Evolutionary conservation across 2,113 vertebrate genomes (phyloP), one percentile per base, ranked within the genome.

Genomic region (Peucedramus taeniatus): DNA sequence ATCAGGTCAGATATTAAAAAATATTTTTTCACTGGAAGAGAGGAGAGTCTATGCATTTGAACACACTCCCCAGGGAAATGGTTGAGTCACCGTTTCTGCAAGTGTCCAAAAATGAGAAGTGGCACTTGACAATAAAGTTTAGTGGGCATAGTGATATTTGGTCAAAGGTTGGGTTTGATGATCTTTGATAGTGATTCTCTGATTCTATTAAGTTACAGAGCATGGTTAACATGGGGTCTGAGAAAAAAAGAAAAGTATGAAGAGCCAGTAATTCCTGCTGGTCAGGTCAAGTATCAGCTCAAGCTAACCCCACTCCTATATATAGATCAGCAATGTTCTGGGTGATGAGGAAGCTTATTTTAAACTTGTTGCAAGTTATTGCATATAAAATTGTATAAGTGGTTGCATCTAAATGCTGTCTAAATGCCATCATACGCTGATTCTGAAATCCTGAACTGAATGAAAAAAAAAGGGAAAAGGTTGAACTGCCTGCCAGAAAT

Each of bases 401-500:
- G 31, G 3, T 33, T 69, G 10, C 54, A 42, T 65, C 33, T 40
- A 77, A 72, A 54, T 56, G 23, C 23, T 8, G 26, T 10, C 6
- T 39, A 49, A 61, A 33, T 40, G 10, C 30, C n/a, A 13, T 42
- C 37, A 60, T 50, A 23, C 15, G 45, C 39, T 87, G 21, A 74
- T 64, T 50, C 16, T 45, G 50, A 74, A 64, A 69, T 77, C 33
- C 19, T 76, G 42, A 83, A 56, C 8, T n/a, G 27, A 63, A 63
- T 51, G 12, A 1, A 1, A 47, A 77, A 11, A 33, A 35, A 9
- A 6, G 7, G 5, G 30, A 24, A 57, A 53, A 59, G 2, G 1
- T 42, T 72, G 11, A 69, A 31, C 22, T 69, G 4, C 15, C 42
- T 57, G 19, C 22, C 23, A n/a, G 39, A 68, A 13, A 37, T 60